Evolutionary conservation across 2,113 vertebrate genomes (phyloP).

Genomic region (Sorex fumeus): DNA sequence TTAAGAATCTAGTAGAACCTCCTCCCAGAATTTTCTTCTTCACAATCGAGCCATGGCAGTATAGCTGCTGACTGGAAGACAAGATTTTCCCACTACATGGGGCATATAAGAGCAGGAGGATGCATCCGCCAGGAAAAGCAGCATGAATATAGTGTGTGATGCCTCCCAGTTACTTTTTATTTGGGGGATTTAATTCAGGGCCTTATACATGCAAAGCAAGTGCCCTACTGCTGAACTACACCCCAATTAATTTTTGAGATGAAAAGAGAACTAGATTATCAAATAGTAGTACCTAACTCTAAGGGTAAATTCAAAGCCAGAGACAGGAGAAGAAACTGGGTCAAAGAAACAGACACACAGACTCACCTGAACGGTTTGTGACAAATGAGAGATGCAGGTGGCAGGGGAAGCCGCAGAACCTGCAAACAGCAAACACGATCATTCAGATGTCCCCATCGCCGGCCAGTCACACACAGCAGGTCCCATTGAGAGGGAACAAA

Average conservation of each 20-base stretch:
- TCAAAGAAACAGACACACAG: background rate
- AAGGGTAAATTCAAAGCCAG: fast-evolving
- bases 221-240: no score
- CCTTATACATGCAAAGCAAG: no score
- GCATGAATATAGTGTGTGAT: fast-evolving
- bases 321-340: fast-evolving
- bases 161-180: background rate
- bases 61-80: background rate
- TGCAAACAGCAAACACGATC: conserved; percentile 76
- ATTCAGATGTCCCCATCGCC: background rate
- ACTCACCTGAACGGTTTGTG: conserved; percentile 87
- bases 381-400: conserved; percentile 75
- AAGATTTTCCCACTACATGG: no score
- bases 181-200: no score
- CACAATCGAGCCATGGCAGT: no score
- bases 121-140: no score
- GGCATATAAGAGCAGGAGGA: no score
- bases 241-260: no score
- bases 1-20: no score
- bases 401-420: conserved; percentile 75
- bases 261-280: fast-evolving
- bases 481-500: background rate
- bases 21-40: background rate
- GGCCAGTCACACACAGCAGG: fast-evolving
- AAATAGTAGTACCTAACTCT: background rate